Evolutionary conservation across 1,140 invertebrate genomes (phyloP).

Genomic region (Drosophila sp.): DNA sequence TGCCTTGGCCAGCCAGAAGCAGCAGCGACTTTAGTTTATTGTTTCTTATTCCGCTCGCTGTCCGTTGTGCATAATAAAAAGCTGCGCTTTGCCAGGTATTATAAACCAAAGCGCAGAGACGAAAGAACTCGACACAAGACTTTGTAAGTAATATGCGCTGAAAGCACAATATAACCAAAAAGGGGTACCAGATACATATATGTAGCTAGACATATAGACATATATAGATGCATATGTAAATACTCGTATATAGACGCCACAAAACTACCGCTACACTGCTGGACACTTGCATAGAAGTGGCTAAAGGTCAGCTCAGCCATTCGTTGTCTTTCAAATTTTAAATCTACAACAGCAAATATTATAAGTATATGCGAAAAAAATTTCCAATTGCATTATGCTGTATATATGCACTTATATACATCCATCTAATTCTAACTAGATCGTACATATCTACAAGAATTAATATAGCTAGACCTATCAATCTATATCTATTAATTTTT

Average conservation of each 20-base stretch:
- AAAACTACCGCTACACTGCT: background rate
- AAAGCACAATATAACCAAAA: slow-evolving; percentile 47
- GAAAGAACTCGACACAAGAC: slow-evolving; percentile 59
- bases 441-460: too few species aligned
- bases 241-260: background rate
- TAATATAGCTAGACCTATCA: too few species aligned
- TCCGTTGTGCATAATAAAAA: slow-evolving; percentile 71
- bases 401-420: too few species aligned
- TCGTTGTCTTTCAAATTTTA: too few species aligned
- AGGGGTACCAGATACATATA: background rate
- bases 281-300: background rate
- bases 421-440: too few species aligned
- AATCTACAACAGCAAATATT: too few species aligned
- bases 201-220: background rate
- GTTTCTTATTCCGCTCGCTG: slow-evolving; percentile 52
- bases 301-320: too few species aligned
- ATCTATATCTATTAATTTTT: too few species aligned
- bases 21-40: slow-evolving; percentile 35
- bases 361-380: too few species aligned
- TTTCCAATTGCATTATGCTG: too few species aligned
- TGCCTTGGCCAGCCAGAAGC: slow-evolving; percentile 22
- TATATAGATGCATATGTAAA: background rate
- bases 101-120: slow-evolving; percentile 54
- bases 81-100: slow-evolving; percentile 57
- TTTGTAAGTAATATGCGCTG: slow-evolving; percentile 72